Evolutionary conservation across 2,888 invertebrate genomes (phyloP).

Genomic region (Morpho deidamia): DNA sequence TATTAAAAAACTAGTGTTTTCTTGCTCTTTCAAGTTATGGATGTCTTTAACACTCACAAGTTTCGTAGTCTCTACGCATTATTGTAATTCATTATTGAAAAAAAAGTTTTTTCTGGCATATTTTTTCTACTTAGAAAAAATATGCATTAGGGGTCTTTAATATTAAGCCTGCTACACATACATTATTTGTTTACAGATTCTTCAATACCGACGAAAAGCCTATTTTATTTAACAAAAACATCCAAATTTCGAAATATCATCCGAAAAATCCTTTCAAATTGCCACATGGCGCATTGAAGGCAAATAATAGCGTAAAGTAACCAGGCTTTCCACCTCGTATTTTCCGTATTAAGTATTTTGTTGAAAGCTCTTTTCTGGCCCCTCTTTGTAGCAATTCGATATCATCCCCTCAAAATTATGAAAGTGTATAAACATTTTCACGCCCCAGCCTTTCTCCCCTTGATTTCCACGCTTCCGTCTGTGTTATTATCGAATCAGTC

Average conservation of each 20-base stretch:
- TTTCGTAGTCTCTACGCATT: too few species aligned
- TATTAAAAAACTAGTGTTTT: too few species aligned
- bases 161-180: too few species aligned
- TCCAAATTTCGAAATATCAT: neutral
- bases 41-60: too few species aligned
- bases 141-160: too few species aligned
- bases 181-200: too few species aligned
- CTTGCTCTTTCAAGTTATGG: too few species aligned
- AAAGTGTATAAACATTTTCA: conserved; percentile 78
- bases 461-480: conserved; percentile 58
- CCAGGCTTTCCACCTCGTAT: conserved; percentile 62
- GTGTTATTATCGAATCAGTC: conserved; percentile 76
- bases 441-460: conserved; percentile 56
- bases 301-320: conserved; percentile 37
- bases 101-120: too few species aligned
- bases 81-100: too few species aligned
- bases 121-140: too few species aligned
- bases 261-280: neutral
- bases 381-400: conserved; percentile 60
- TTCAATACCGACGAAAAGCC: too few species aligned
- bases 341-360: conserved; percentile 62
- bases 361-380: conserved; percentile 62
- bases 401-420: conserved; percentile 75
- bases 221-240: too few species aligned
- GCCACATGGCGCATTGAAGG: conserved; percentile 1